Percentiles rank a stretch among this genome's conserved stretches.
phyloP scores from a whole-genome alignment of 2,888 invertebrate species.

The Apodemia zela region DNA sequence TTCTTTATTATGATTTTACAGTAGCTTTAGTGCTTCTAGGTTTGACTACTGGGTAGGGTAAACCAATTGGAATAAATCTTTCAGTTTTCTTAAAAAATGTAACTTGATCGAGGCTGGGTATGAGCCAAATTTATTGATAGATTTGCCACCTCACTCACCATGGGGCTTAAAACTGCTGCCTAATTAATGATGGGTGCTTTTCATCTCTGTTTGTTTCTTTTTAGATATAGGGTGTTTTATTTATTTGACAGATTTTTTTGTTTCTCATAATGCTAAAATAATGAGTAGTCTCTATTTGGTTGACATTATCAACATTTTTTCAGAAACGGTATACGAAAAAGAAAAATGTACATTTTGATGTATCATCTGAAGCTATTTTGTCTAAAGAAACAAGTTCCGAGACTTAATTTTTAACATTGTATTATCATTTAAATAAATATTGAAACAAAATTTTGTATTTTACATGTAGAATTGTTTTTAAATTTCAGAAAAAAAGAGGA shows the following conservation, averaged over 20 bases:
- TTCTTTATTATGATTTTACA: too few relatives aligned
- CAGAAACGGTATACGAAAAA: conserved; percentile 63
- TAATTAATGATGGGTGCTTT: too few relatives aligned
- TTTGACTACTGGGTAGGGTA: too few relatives aligned
- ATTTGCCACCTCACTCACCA: too few relatives aligned
- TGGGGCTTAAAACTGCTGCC: too few relatives aligned
- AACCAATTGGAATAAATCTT: too few relatives aligned
- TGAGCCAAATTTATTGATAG: too few relatives aligned
- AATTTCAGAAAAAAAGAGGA: conserved; percentile 47
- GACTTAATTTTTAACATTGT: conserved; percentile 27
- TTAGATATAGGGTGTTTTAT: too few relatives aligned
- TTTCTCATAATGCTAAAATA: not conserved
- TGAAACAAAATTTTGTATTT: conserved; percentile 20
- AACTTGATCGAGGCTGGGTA: too few relatives aligned
- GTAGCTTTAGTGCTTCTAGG: too few relatives aligned
- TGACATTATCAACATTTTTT: conserved; percentile 34
- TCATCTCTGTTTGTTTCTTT: too few relatives aligned
- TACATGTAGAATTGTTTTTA: conserved; percentile 29
- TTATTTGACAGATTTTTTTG: conserved; percentile 19
- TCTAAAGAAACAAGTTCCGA: conserved; percentile 55
- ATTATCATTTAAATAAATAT: conserved; percentile 23
- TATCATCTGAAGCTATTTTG: conserved; percentile 59
- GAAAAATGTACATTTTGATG: conserved; percentile 72
- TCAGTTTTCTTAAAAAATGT: too few relatives aligned
- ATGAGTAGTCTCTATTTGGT: conserved; percentile 15